These are phyloP conservation scores for Dendrolimus houi DNA, from an alignment of 2,888 invertebrate species.

Conservation along the genomic window DNA sequence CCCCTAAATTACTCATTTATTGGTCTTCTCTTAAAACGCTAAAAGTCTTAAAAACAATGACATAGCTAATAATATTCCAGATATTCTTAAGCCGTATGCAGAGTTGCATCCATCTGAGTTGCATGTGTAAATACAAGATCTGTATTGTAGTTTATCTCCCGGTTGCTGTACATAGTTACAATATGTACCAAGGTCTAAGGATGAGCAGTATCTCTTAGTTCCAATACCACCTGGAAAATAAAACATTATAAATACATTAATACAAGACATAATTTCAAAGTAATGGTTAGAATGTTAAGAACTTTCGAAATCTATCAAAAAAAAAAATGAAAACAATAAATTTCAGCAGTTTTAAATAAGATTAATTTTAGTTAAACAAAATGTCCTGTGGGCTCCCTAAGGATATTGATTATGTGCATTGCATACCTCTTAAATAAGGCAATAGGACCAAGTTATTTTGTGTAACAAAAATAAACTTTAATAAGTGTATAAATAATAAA, in stretches of 20 bases:
- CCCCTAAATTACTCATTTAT: too few relatives aligned
- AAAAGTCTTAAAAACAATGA: conserved; percentile 15
- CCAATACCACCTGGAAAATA: conserved; percentile 87
- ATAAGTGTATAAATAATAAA: too few relatives aligned
- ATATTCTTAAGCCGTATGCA: conserved; percentile 39
- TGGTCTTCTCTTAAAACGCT: not conserved
- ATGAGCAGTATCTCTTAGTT: conserved; percentile 91
- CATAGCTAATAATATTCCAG: conserved; percentile 23
- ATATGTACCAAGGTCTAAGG: conserved; percentile 90
- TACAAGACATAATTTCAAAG: not conserved
- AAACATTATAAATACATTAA: not conserved
- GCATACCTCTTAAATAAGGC: too few relatives aligned
- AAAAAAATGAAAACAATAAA: too few relatives aligned
- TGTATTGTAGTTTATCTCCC: conserved; percentile 89
- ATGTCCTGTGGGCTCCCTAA: too few relatives aligned
- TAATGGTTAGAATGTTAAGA: too few relatives aligned
- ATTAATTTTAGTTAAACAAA: too few relatives aligned
- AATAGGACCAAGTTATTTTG: too few relatives aligned
- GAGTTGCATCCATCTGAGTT: conserved; percentile 88
- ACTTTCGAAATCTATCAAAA: too few relatives aligned
- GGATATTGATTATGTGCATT: too few relatives aligned
- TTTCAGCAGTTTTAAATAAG: too few relatives aligned
- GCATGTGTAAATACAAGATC: conserved; percentile 93
- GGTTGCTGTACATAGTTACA: conserved; percentile 91
- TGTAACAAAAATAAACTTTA: too few relatives aligned